Base-by-base conservation (phyloP, 2,797 vertebrate genomes). In the Gastrophryne carolinensis region DNA sequence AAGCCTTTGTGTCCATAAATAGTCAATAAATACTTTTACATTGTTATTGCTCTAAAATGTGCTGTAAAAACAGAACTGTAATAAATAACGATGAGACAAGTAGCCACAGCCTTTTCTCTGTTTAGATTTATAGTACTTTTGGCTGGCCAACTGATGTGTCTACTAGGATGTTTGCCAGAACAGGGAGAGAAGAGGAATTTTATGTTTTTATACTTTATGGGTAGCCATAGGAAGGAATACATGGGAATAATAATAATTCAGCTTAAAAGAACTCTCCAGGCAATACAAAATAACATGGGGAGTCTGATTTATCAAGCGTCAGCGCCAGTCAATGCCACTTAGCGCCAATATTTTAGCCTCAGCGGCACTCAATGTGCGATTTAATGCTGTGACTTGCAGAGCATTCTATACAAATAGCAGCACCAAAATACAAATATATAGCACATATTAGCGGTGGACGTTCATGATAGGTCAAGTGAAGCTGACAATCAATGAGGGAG, bases 151-250 rank as follows among this genome's bases (percentile, higher is more conserved):
- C 29, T 17, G 50, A 65, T 32, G 21, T 49, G 41, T 65, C 34
- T 65, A 49, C 44, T 50, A 50, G 63, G 63, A 65, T 32, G 10
- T 65, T 50, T 30, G 41, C 44, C 63, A 65, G 30, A 50, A 1
- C 11, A 15, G 50, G 11, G 8, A 50, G 35, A 13, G 26, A 49
- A 32, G 37, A 63, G 6, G n/a, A 5, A 13, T 23, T 27, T 34
- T 26, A 4, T 32, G 2, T 30, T 64, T 29, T 49, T 17, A 47
- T 5, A 32, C 29, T 49, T 65, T 50, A 24, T 50, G 34, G 34
- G 47, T 17, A 17, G 26, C 8, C 17, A 41, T 41, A 32, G 17
- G 21, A 34, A 34, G 27, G 12, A 65, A 65, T 12, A 49, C 26
- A 44, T 17, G 3, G 5, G 21, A 65, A 65, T 19, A 50, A 65